Base-by-base conservation (phyloP, 23 tunicate genomes). In the Halocynthia aurantium region DNA sequence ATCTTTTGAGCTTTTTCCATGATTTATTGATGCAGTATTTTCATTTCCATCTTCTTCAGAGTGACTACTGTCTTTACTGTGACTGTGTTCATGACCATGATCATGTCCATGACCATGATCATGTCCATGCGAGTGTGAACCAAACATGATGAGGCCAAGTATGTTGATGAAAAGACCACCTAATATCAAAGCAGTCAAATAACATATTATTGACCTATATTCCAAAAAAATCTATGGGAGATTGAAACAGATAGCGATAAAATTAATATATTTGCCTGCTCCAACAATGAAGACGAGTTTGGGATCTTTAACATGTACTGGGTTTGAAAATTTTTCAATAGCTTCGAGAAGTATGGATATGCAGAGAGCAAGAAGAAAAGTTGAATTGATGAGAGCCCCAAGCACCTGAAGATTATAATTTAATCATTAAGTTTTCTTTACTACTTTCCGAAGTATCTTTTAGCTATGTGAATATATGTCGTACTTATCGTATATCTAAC, bases 291-390 rank as follows among this genome's bases (percentile, higher is more conserved):
- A 75, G 6, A 94, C 91, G 17, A 88, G 82, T 55, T 54, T 56
- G 0, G 95, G 91, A 8, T 85, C 22, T 5, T 81, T 53, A 17
- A 88, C 86, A 18, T 77, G 71, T 49, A 70, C 74, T n/a, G 99
- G 99, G 8, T 88, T 77, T 22, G 64, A 75, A 77, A 94, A 94
- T 78, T 94, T 94, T 58, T 94, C 96, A 13, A 94, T 64, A 13
- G 99, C 89, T 80, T 94, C 99, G 77, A 94, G 67, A 50, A 83
- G 7, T 18, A 94, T 88, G 7, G 94, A 84, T 52, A 94, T 51
- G 68, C 99, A 94, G 0, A 94, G 80, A 17, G 99, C 99, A 67
- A 94, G 96, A 44, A 94, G 87, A 78, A 94, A 94, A 31, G 94
- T 88, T 8, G 99, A 89, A 55, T 94, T 94, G 54, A 94, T 86